Evolutionary conservation across 1,140 invertebrate genomes (phyloP), one percentile per base, ranked within the genome.

Genomic region (Rhyzopertha dominica): DNA sequence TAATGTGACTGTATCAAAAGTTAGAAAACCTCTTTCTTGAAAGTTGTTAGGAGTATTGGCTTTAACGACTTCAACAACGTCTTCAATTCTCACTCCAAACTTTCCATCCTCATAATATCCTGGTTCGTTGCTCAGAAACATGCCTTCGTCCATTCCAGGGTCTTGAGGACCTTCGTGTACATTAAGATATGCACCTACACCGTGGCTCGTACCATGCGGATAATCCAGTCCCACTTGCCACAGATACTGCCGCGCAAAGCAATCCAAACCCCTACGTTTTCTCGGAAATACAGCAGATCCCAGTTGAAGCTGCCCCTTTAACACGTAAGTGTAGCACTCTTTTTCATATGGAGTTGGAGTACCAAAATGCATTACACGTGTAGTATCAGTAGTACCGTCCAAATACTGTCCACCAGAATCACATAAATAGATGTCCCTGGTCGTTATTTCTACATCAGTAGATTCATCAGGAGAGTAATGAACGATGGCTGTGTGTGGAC

Each of bases 151-250:
- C 14, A 99, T 70, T 2, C 91, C 90, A 5, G 87, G 85, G 66
- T 91, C 82, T 50, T 85, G 79, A 5, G 90, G 89, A 2, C 84
- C 89, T 74, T 99, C 95, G 69, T 99, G 96, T 7, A 99, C 95
- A 73, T 96, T 95, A 13, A 99, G 75, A 71, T 87, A 98, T 34
- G 88, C 79, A 2, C 96, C 96, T 49, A 99, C 87, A 7, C 96
- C 95, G 68, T 99, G 96, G 0, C 95, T 93, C 14, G 96, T 98
- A 13, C 95, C 95, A 70, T 99, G 97, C 1, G 78, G 77, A 71
- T 98, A 99, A 72, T 99, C 91, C 26, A 97, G 66, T 0, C 96
- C 97, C n/a, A 85, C 79, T 48, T 89, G 80, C 95, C 96, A 99
- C 0, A 99, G 72, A 7, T 76, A 72, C 51, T 84, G 82, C 10